Evolutionary conservation across 2,113 vertebrate species (phyloP).

Genomic region (Poeciliopsis retropinna): DNA sequence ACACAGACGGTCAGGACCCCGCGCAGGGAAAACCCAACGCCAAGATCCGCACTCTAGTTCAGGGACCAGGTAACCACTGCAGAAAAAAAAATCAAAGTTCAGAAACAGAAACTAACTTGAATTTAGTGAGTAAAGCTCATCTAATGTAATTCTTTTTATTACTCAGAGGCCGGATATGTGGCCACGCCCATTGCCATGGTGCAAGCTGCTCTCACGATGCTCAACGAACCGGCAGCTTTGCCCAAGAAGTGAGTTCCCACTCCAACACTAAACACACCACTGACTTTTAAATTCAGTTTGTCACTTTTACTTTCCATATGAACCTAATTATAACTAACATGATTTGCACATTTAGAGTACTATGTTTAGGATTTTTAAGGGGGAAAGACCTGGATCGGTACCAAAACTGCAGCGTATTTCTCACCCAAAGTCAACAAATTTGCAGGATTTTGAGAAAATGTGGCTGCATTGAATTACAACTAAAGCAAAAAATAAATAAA

Average conservation of each 20-base stretch:
- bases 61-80: conserved; percentile 87
- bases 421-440: no score
- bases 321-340: not conserved
- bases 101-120: not conserved
- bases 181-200: conserved; percentile 93
- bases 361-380: no score
- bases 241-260: conserved; percentile 85
- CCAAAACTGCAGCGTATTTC: no score
- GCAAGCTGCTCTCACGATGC: conserved; percentile 88
- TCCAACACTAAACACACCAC: not conserved
- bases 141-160: conserved; percentile 26
- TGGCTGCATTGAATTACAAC: no score
- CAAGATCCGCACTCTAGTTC: conserved; percentile 91
- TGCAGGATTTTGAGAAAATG: no score
- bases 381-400: no score
- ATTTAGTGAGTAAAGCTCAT: not conserved
- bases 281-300: not conserved
- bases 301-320: not conserved
- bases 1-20: conserved; percentile 82
- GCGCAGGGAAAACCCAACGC: conserved; percentile 84
- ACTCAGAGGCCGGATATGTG: conserved; percentile 87
- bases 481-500: no score
- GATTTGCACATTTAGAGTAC: not conserved
- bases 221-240: conserved; percentile 86
- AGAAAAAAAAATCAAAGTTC: not conserved